These are phyloP conservation scores for Leptoclinus maculatus DNA, from an alignment of 2,797 vertebrate species.

Conservation along the genomic window DNA sequence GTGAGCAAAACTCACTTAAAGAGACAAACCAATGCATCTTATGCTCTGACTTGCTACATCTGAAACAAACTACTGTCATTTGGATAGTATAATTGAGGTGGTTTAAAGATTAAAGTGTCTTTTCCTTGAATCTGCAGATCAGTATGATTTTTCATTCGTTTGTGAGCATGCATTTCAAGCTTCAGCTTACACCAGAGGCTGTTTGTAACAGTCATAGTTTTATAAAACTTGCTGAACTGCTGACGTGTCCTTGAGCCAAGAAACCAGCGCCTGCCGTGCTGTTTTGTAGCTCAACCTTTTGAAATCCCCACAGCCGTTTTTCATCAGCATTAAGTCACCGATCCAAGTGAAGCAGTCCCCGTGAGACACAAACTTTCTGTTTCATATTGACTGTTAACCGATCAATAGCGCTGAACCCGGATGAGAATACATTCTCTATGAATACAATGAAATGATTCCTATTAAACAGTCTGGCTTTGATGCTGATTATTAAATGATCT, in stretches of 20 bases:
- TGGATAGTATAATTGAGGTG: constrained; percentile 2
- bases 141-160: not conserved
- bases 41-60: not conserved
- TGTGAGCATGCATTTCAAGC: not conserved
- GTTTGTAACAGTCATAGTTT: not conserved
- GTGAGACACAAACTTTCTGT: constrained; percentile 6
- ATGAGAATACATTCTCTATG: constrained; percentile 14
- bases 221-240: not conserved
- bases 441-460: constrained; percentile 18
- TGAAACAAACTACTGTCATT: constrained; percentile 14
- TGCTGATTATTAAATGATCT: constrained; percentile 15
- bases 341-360: constrained; percentile 16
- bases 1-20: constrained; percentile 13
- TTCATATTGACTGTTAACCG: constrained; percentile 13
- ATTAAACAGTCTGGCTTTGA: constrained; percentile 6
- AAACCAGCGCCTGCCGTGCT: not conserved
- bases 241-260: not conserved
- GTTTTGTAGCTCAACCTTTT: constrained; percentile 1
- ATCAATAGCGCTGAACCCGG: constrained; percentile 30
- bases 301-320: not conserved
- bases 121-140: not conserved
- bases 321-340: not conserved
- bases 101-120: constrained; percentile 1
- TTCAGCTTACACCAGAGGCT: not conserved
- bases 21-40: constrained; percentile 19